A percentile compares a stretch with the other conserved stretches of the same genome.
Conservation (phyloP, 2,797 vertebrate species). For the Eupleurogrammus muticus region DNA sequence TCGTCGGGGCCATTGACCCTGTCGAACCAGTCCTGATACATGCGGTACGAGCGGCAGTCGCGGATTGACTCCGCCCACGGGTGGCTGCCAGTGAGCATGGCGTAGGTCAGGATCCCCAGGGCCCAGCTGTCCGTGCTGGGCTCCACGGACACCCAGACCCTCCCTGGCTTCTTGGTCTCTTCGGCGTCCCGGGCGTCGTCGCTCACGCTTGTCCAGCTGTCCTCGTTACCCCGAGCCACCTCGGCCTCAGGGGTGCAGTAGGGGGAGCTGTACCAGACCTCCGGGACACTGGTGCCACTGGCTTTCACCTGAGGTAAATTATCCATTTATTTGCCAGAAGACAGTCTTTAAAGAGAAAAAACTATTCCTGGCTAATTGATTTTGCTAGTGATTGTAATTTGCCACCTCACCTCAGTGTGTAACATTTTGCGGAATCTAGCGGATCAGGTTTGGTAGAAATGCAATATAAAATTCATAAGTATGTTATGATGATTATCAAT, state of each 20-base stretch:
- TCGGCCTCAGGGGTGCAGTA: constrained; percentile 91
- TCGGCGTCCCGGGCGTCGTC: neutral
- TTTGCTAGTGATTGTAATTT: no score
- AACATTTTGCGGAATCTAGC: no score
- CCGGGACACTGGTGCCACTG: constrained; percentile 71
- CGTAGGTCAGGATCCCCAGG: constrained; percentile 90
- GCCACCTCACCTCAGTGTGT: no score
- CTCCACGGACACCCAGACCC: constrained; percentile 84
- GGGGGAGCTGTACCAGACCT: constrained; percentile 85
- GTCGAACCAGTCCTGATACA: constrained; percentile 86
- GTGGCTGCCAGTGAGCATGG: constrained; percentile 91
- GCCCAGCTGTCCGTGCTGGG: constrained; percentile 92
- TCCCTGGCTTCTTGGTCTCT: constrained; percentile 17
- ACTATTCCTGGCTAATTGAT: no score
- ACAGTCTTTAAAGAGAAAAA: no score
- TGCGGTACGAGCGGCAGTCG: constrained; percentile 86
- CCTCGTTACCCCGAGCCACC: constrained; percentile 55
- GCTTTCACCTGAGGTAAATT: constrained; percentile 71
- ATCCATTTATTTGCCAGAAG: neutral
- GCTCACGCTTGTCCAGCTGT: constrained; percentile 63
- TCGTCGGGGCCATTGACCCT: constrained; percentile 18
- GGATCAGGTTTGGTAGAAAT: no score
- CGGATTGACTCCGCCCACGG: constrained; percentile 90
- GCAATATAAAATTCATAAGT: no score
- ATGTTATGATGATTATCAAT: no score